phyloP scores from a whole-genome alignment of 2,797 vertebrate species.

The Sebastes nivosus region DNA sequence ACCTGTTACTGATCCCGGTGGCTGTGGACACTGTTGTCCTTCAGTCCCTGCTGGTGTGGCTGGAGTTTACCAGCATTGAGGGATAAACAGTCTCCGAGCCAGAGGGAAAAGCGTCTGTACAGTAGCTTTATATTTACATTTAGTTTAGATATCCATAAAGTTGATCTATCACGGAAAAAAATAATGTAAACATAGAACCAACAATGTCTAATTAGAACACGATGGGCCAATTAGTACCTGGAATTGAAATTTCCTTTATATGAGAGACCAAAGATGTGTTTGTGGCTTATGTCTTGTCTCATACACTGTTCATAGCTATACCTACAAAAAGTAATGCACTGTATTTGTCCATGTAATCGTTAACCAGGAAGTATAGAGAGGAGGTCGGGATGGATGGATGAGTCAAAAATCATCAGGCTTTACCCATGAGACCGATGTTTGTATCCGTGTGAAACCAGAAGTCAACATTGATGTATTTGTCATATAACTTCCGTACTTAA shows the following conservation, averaged over 20 bases:
- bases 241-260: conserved; percentile 29
- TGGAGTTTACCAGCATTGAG: conserved; percentile 47
- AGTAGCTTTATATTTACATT: background rate
- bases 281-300: background rate
- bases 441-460: too few relatives aligned
- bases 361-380: too few relatives aligned
- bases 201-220: background rate
- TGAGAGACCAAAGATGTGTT: conserved; percentile 14
- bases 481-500: too few relatives aligned
- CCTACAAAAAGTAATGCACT: too few relatives aligned
- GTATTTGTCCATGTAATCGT: too few relatives aligned
- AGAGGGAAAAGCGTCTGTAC: conserved; percentile 8
- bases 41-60: conserved; percentile 67
- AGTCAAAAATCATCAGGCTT: too few relatives aligned
- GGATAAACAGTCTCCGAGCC: conserved; percentile 64
- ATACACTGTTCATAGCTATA: too few relatives aligned
- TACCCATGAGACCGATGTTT: too few relatives aligned
- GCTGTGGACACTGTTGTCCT: conserved; percentile 71
- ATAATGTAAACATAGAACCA: background rate
- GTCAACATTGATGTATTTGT: too few relatives aligned
- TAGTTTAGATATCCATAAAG: conserved; percentile 5
- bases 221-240: background rate
- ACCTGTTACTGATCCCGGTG: conserved; percentile 75
- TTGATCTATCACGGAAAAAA: background rate
- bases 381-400: rapidly evolving